Conservation (phyloP, 2,888 invertebrate genomes). For the Drosophila prolongata region DNA sequence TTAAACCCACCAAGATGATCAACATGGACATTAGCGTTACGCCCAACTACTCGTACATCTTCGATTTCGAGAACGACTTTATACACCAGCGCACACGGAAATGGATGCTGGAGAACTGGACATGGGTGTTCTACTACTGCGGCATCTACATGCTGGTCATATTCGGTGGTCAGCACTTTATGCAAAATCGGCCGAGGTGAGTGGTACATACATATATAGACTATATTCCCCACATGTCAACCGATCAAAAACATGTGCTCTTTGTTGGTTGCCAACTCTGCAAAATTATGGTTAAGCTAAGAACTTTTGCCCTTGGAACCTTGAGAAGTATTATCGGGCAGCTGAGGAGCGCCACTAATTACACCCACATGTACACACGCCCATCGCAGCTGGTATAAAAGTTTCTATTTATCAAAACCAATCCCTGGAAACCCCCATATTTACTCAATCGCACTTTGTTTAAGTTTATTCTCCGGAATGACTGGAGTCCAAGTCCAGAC, state of each 20-base stretch:
- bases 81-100: conserved; percentile 93
- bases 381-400: background rate
- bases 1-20: conserved; percentile 66
- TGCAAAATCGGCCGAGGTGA: conserved; percentile 94
- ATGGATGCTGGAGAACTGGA: conserved; percentile 99
- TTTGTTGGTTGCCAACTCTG: conserved; percentile 9
- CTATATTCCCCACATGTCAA: background rate
- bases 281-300: background rate
- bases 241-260: conserved; percentile 16
- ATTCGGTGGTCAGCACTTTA: conserved; percentile 96
- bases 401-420: conserved; percentile 3
- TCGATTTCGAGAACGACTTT: conserved; percentile 97
- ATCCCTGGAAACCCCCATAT: conserved; percentile 21
- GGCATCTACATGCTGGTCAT: conserved; percentile 97
- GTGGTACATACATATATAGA: conserved; percentile 53
- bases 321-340: conserved; percentile 12
- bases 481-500: conserved; percentile 12
- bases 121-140: conserved; percentile 93
- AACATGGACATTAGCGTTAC: conserved; percentile 87
- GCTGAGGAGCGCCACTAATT: conserved; percentile 16
- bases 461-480: conserved; percentile 11
- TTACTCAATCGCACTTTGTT: conserved; percentile 8
- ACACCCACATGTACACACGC: conserved; percentile 23
- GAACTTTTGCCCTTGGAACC: conserved; percentile 4
- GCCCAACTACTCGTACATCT: conserved; percentile 96